Evolutionary conservation across 1,140 invertebrate genomes (phyloP).

Genomic region (Saxidomus purpurata): DNA sequence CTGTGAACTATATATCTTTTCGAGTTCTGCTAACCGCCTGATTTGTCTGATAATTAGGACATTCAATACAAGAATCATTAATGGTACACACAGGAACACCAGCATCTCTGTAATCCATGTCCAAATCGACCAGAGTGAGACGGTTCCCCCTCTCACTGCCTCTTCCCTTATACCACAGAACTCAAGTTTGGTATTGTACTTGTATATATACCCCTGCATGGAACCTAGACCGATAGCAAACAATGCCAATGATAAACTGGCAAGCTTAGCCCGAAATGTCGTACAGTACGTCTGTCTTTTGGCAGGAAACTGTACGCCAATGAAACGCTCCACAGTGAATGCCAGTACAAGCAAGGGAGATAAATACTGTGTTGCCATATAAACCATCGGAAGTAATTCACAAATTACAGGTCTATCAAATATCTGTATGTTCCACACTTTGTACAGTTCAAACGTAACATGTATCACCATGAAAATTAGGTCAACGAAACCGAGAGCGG

Average conservation of each 20-base stretch:
- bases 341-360: constrained; percentile 88
- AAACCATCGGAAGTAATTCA: constrained; percentile 75
- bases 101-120: constrained; percentile 80
- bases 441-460: constrained; percentile 81
- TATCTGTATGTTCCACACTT: constrained; percentile 79
- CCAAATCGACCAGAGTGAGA: constrained; percentile 75
- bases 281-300: constrained; percentile 93
- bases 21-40: constrained; percentile 28
- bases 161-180: constrained; percentile 73
- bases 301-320: constrained; percentile 97
- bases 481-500: constrained; percentile 81
- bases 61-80: constrained; percentile 78
- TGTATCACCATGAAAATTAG: constrained; percentile 80
- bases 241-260: constrained; percentile 85
- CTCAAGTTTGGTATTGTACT: constrained; percentile 68
- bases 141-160: constrained; percentile 61
- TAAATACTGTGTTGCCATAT: constrained; percentile 79
- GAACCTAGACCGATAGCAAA: constrained; percentile 71
- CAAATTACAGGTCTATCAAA: constrained; percentile 74
- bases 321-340: constrained; percentile 95
- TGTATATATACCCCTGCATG: constrained; percentile 82
- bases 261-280: constrained; percentile 90
- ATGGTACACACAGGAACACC: constrained; percentile 78
- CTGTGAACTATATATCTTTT: background rate
- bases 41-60: constrained; percentile 76